A percentile compares a stretch with the other conserved stretches of the same genome.
These are phyloP conservation scores for Salvelinus sp. DNA, from an alignment of 2,113 vertebrate genomes.

Conservation along the genomic window DNA sequence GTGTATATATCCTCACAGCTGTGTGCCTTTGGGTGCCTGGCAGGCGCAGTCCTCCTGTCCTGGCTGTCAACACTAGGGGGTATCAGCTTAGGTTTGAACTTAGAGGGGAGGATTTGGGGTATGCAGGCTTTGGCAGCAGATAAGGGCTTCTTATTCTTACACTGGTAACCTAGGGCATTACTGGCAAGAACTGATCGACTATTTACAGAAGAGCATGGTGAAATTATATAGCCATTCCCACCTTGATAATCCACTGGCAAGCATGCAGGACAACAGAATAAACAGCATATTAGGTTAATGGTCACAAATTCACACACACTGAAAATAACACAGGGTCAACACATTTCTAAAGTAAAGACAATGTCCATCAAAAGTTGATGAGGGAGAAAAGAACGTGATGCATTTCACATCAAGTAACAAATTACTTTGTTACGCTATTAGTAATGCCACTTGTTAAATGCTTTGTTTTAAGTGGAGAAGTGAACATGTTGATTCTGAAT, in stretches of 20 bases:
- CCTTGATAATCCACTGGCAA: conserved; percentile 99
- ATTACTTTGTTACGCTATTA: conserved; percentile 39
- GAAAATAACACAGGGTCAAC: conserved; percentile 59
- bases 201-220: conserved; percentile 95
- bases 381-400: conserved; percentile 61
- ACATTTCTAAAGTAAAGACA: conserved; percentile 49
- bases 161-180: conserved; percentile 84
- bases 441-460: conserved; percentile 17
- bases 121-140: conserved; percentile 96
- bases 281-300: conserved; percentile 90
- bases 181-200: conserved; percentile 86
- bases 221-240: conserved; percentile 98
- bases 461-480: conserved; percentile 5
- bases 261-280: conserved; percentile 99
- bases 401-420: conserved; percentile 56
- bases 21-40: conserved; percentile 86
- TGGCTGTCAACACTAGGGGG: conserved; percentile 76
- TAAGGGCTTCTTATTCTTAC: conserved; percentile 93
- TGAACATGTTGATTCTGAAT: background rate
- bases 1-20: conserved; percentile 90
- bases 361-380: conserved; percentile 53
- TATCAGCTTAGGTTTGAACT: conserved; percentile 92
- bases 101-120: conserved; percentile 95
- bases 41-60: conserved; percentile 74
- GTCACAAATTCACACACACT: conserved; percentile 67